Base-by-base conservation (phyloP, 1,140 invertebrate genomes). In the Antheraea pernyi region DNA sequence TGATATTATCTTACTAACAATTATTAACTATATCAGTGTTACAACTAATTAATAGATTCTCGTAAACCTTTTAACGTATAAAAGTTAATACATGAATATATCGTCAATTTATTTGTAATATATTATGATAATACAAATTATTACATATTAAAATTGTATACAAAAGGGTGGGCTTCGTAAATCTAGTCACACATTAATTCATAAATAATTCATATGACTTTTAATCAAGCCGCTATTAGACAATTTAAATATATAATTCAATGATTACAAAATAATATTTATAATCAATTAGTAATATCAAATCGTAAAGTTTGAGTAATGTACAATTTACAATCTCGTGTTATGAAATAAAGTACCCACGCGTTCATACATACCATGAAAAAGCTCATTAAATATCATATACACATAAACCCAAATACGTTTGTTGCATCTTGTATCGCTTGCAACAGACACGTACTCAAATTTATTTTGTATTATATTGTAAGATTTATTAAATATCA, bases 341-440 rank as follows among this genome's bases (percentile, higher is more conserved):
- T 30, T 61, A 8, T 61, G 60, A 61, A 61, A 61, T 22, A 22
- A 61, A 22, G 60, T 61, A 61, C 19, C 19, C 19, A 22, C 19
- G 60, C 60, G 19, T 61, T 61, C 39, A 53, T 42, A 65, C 64
- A 22, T 22, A 39, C 19, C 39, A 53, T 48, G 64, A 53, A 48
- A 70, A 70, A 74, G 66, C 11, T 68, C 69, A 70, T 74, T 68
- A 74, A 74, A 73, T 18, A 59, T 74, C 68, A 74, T 74, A 70
- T 61, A 48, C 68, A 68, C 66, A 74, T 74, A 74, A 74, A 74
- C 72, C 72, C n/a, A 70, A 67, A 59, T 67, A 67, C 22, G 16
- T 37, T 30, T 19, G 65, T 70, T 73, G 53, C 68, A 63, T 22
- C 30, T 63, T 63, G 11, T 37, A 63, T 37, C 30, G 61, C 61